Conservation (phyloP, 2,113 vertebrate species). For the Amia ocellicauda region DNA sequence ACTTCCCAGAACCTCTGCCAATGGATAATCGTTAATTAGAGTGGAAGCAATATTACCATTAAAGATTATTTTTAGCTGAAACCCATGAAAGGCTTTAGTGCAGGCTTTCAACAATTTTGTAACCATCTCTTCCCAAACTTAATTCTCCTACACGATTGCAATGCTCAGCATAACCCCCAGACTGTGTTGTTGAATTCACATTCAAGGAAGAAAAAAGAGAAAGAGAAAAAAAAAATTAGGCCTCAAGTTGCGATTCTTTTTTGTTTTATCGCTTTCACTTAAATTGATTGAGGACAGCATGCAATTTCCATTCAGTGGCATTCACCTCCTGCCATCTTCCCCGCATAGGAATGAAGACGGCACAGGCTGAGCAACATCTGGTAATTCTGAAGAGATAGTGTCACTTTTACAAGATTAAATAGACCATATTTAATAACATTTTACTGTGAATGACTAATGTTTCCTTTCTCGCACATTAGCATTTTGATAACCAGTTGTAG, state of each 20-base stretch:
- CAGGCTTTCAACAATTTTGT: neutral
- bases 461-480: constrained; percentile 26
- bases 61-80: too few relatives aligned
- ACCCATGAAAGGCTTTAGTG: neutral
- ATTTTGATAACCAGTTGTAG: constrained; percentile 30
- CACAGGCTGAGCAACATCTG: constrained; percentile 35
- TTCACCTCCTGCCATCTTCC: constrained; percentile 21
- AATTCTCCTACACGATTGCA: neutral
- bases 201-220: too few relatives aligned
- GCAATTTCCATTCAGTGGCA: constrained; percentile 39
- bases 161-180: neutral
- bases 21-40: too few relatives aligned
- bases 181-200: too few relatives aligned
- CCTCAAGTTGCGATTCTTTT: constrained; percentile 12
- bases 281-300: constrained; percentile 31
- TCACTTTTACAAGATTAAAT: constrained; percentile 41
- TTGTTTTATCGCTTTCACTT: constrained; percentile 42
- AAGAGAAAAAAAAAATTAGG: neutral
- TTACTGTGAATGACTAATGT: constrained; percentile 31
- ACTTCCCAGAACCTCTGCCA: too few relatives aligned
- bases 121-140: neutral
- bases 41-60: too few relatives aligned
- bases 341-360: constrained; percentile 24
- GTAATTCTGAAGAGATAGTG: constrained; percentile 39
- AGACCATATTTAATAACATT: constrained; percentile 43